Percentiles rank a stretch among this genome's conserved stretches.
These are phyloP conservation scores for Ceriagrion tenellum DNA, from an alignment of 2,888 invertebrate species.

Conservation along the genomic window DNA sequence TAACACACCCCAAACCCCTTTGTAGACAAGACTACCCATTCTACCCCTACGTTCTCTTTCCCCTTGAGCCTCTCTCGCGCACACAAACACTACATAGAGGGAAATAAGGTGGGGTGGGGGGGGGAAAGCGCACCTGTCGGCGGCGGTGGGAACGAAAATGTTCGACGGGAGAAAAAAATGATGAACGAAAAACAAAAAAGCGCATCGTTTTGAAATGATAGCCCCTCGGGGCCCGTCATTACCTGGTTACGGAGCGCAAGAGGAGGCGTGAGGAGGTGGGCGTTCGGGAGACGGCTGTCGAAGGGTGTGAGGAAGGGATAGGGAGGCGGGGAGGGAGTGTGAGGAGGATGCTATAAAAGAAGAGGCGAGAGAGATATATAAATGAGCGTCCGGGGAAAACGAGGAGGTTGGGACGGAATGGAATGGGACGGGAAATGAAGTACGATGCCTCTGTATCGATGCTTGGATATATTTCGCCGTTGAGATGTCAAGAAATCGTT, in stretches of 20 bases:
- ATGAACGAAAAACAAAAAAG: background rate
- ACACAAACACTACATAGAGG: background rate
- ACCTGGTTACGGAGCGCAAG: conserved; percentile 41
- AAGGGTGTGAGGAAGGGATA: background rate
- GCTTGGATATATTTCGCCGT: background rate
- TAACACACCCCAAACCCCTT: background rate
- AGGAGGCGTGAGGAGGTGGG: background rate
- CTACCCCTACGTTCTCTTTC: background rate
- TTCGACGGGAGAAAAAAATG: background rate
- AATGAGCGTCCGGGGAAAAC: background rate
- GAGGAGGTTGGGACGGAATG: background rate
- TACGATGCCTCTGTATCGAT: background rate
- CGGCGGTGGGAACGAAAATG: conserved; percentile 29
- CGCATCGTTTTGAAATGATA: conserved; percentile 11
- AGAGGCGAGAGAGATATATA: background rate
- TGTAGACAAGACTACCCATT: no score
- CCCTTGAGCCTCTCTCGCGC: background rate
- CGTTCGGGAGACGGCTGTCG: background rate
- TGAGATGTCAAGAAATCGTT: background rate
- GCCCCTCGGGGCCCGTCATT: conserved; percentile 30
- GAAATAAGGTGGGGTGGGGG: no score
- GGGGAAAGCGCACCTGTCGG: conserved; percentile 51
- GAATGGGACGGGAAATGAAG: background rate
- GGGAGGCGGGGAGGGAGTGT: no score
- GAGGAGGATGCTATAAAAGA: background rate